phyloP scores from a whole-genome alignment of 2,888 invertebrate species.

The Leucoma salicis region DNA sequence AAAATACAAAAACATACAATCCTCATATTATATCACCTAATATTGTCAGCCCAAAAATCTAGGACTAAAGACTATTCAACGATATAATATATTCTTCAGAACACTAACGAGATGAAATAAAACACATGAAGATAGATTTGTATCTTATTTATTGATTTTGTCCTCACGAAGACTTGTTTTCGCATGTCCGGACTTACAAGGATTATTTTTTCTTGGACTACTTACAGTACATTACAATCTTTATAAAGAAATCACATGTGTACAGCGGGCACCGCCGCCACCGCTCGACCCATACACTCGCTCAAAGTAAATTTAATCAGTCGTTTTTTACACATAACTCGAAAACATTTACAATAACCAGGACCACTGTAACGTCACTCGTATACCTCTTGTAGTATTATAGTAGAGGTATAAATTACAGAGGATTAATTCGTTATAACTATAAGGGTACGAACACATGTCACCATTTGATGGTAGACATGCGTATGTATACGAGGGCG shows the following conservation, averaged over 20 bases:
- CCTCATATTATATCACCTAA: too few relatives aligned
- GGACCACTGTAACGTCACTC: constrained; percentile 21
- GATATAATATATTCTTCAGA: too few relatives aligned
- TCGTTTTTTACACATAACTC: constrained; percentile 69
- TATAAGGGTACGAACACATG: not conserved
- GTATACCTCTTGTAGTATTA: not conserved
- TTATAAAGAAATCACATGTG: constrained; percentile 81
- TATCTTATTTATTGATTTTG: constrained; percentile 80
- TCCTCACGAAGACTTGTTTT: constrained; percentile 74
- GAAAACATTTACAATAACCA: constrained; percentile 52
- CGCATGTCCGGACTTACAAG: constrained; percentile 74
- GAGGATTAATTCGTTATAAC: not conserved
- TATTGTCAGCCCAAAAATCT: too few relatives aligned
- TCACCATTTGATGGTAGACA: not conserved
- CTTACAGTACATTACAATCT: constrained; percentile 76
- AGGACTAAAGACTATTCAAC: too few relatives aligned
- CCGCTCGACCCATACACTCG: constrained; percentile 42
- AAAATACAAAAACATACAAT: too few relatives aligned
- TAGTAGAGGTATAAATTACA: not conserved
- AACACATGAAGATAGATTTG: constrained; percentile 63
- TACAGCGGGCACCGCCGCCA: constrained; percentile 53
- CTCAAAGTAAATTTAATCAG: constrained; percentile 70
- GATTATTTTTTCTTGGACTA: constrained; percentile 78
- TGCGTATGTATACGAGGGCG: not conserved
- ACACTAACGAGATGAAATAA: constrained; percentile 56